Base-by-base conservation (phyloP, 1,140 invertebrate species). In the Diprion similis region DNA sequence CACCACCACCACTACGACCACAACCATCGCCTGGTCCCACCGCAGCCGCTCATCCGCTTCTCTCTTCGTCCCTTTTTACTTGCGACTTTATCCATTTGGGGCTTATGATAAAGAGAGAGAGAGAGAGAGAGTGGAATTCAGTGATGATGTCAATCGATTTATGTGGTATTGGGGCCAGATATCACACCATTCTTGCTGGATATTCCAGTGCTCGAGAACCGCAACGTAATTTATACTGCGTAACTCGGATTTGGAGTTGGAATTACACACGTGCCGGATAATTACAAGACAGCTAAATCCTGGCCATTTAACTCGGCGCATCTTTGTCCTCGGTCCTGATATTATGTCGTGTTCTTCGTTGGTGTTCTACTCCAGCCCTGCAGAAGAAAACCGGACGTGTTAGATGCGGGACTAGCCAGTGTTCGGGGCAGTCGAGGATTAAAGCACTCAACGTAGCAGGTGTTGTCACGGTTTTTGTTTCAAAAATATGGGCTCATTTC, bases 401-500 rank as follows among this genome's bases (percentile, higher is more conserved):
- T 51, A 19, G 18, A 18, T n/a, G 46, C 46, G 51, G 0, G 17
- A 24, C 19, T 45, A 45, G 45, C n/a, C 17, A 19, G 59, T 47
- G 46, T 70, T 74, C 59, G 47, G 46, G 51, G 17, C 59, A 46
- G 37, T 70, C 24, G 47, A 15, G 45, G n/a, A 70, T 74, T 46
- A 74, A 15, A 1, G 68, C 13, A 74, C 48, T 70, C 66, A 10
- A 68, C 13, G 51, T 11, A 64, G 73, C 73, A 74, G 73, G 73
- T 74, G 73, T 74, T 65, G 73, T 70, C 51, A 64, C 51, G 17
- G 47, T 59, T 64, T 68, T 74, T 68, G 45, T 65, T 37, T 47
- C 19, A 67, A 71, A 71, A 37, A 67, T 59, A 37, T 6, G 11
- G 51, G 11, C 51, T 13, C 11, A 9, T 59, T 59, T 15, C 51